Base-by-base conservation (phyloP, 2,797 vertebrate genomes). In the Chanos chanos region DNA sequence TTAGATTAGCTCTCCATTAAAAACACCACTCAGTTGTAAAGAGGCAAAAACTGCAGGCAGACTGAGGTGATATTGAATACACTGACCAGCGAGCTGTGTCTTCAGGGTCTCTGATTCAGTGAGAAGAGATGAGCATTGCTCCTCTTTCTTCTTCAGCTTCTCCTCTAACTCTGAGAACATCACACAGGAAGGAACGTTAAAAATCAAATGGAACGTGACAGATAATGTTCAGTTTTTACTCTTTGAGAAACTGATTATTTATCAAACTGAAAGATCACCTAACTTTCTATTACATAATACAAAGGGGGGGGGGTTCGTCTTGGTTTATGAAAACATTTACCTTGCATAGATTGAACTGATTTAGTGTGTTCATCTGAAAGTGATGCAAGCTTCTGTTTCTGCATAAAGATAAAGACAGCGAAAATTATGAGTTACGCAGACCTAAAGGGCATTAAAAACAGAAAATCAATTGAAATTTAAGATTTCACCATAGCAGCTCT, bases 331-430 rank as follows among this genome's bases (percentile, higher is more conserved):
- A 30, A 10, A 44, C 7, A 61, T 58, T 37, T 82, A 98, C 96
- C 96, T 95, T 96, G 91, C 89, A 96, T 91, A 79, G 83, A 79
- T 78, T 85, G 87, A 60, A 90, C 80, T 24, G 89, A 82, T 40
- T 82, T 89, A 41, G 79, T 78, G n/a, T 90, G 85, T 73, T 93
- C 88, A 40, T 93, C 87, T 57, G 89, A 87, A 57, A 84, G 87
- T 65, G 71, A 81, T 50, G 84, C 52, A 72, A 93, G 81, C 59
- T 89, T 89, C 71, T 89, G 86, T 87, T 91, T 96, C 97, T 99
- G 84, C 64, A 83, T 82, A 70, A 64, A 59, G 61, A 60, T 48
- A 44, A 48, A 61, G 36, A 10, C 24, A 12, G 47, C 69, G 49
- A 68, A 40, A 37, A 34, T 2, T 9, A 10, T 30, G 4, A 63